Evolutionary conservation across 1,140 invertebrate species (phyloP).

Genomic region (Hypothenemus hampei): DNA sequence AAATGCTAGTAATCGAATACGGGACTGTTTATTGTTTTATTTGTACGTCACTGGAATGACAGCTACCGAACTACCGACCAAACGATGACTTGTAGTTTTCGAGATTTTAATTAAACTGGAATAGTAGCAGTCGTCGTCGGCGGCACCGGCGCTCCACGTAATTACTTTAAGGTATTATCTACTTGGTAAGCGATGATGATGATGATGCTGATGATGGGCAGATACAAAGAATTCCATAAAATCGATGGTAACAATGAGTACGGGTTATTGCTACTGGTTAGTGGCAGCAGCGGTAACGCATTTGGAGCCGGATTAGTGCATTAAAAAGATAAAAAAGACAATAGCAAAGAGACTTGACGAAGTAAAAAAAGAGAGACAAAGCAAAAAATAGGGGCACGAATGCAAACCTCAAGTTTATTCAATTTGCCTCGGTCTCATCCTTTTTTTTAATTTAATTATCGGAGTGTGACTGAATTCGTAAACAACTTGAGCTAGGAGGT

Average conservation of each 20-base stretch:
- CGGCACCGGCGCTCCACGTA: constrained; percentile 18
- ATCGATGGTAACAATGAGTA: constrained; percentile 22
- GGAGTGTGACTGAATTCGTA: neutral
- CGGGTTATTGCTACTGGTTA: constrained; percentile 22
- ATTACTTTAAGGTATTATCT: constrained; percentile 27
- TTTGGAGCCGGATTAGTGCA: too few relatives aligned
- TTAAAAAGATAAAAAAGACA: too few relatives aligned
- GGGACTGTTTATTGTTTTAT: too few relatives aligned
- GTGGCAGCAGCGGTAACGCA: constrained; percentile 6
- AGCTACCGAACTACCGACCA: constrained; percentile 7
- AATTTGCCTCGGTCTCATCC: constrained; percentile 3
- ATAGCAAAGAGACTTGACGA: neutral
- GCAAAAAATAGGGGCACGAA: constrained; percentile 14
- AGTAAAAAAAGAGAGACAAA: neutral
- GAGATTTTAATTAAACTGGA: constrained; percentile 29
- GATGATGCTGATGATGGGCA: constrained; percentile 17
- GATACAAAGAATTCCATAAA: constrained; percentile 28
- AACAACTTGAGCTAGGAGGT: too few relatives aligned
- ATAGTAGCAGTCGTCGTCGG: too few relatives aligned
- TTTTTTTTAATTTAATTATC: constrained; percentile 2
- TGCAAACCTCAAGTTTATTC: constrained; percentile 16
- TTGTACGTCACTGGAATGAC: constrained; percentile 15
- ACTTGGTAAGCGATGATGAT: constrained; percentile 21
- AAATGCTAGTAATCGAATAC: too few relatives aligned
- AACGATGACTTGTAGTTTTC: constrained; percentile 28